phyloP scores from a whole-genome alignment of 2,797 vertebrate genomes.

The Meda fulgida region DNA sequence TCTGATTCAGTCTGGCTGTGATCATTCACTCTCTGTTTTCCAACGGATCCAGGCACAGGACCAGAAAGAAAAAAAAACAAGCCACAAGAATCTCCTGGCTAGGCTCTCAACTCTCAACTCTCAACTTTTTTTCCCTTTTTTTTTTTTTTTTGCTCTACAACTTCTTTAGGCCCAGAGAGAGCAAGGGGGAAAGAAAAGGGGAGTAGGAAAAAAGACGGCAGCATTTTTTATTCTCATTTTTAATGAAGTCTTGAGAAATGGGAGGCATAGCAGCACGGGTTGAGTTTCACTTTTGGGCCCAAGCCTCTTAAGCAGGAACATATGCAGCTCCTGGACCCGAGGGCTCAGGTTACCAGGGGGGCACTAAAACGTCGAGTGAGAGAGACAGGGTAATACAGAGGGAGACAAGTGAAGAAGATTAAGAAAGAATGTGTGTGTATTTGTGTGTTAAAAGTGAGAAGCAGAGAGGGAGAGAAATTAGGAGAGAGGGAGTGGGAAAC shows the following conservation, averaged over 20 bases:
- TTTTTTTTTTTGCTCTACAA: constrained; percentile 51
- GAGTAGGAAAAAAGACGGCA: constrained; percentile 45
- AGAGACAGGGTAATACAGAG: constrained; percentile 18
- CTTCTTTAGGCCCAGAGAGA: constrained; percentile 63
- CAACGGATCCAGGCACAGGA: constrained; percentile 44
- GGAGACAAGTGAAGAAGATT: constrained; percentile 34
- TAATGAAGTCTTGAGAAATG: constrained; percentile 73
- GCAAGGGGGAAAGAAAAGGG: constrained; percentile 7
- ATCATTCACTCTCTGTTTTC: constrained; percentile 49
- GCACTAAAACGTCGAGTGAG: constrained; percentile 26
- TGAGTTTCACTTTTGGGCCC: constrained; percentile 74
- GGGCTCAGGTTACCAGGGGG: constrained; percentile 29
- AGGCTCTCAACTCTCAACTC: background rate
- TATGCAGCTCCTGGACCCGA: constrained; percentile 73
- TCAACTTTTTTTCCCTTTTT: constrained; percentile 33
- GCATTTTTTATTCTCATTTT: constrained; percentile 63
- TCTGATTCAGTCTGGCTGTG: constrained; percentile 25
- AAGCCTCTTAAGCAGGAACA: constrained; percentile 77
- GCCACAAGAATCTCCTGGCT: constrained; percentile 61
- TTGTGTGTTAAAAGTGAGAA: constrained; percentile 50
- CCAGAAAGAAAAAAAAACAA: constrained; percentile 60
- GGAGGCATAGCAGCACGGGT: constrained; percentile 66
- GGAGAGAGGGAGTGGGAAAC: constrained; percentile 48
- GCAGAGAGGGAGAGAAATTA: constrained; percentile 62
- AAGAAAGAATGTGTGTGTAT: constrained; percentile 38